Conservation (phyloP, 2,888 invertebrate genomes). For the Globia sparganii region DNA sequence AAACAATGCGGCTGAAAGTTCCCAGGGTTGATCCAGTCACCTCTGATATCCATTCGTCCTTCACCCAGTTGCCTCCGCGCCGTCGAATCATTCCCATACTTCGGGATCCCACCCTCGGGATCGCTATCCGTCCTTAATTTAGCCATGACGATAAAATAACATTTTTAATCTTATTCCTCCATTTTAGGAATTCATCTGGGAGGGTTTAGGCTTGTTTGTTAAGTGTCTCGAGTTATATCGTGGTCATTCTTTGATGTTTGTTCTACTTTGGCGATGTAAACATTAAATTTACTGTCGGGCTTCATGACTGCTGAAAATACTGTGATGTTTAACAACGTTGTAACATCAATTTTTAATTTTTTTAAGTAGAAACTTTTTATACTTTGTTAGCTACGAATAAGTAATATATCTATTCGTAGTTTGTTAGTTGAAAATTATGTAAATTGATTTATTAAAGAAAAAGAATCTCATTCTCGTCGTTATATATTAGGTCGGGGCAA, state of each 20-base stretch:
- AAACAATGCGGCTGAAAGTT: conserved; percentile 65
- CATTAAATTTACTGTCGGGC: background rate
- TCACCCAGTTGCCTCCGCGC: conserved; percentile 62
- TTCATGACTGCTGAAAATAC: conserved; percentile 5
- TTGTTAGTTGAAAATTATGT: background rate
- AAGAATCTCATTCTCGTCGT: background rate
- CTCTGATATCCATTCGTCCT: conserved; percentile 62
- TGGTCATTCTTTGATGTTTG: conserved; percentile 33
- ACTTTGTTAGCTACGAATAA: too few species aligned
- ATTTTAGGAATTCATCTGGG: conserved; percentile 54
- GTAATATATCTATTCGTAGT: too few species aligned
- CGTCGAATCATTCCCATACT: conserved; percentile 51
- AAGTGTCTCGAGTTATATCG: conserved; percentile 34
- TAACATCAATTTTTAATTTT: background rate
- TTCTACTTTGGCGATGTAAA: conserved; percentile 29
- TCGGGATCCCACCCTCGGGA: conserved; percentile 58
- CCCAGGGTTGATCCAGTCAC: conserved; percentile 60
- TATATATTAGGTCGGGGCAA: too few species aligned
- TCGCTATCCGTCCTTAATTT: conserved; percentile 58
- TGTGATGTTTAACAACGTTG: background rate
- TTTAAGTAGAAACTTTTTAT: background rate
- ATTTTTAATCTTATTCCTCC: conserved; percentile 60
- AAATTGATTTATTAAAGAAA: background rate
- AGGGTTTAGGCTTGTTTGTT: conserved; percentile 52
- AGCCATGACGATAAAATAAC: conserved; percentile 57